Evolutionary conservation across 1,140 invertebrate species (phyloP).

Genomic region (Streblospio benedicti): DNA sequence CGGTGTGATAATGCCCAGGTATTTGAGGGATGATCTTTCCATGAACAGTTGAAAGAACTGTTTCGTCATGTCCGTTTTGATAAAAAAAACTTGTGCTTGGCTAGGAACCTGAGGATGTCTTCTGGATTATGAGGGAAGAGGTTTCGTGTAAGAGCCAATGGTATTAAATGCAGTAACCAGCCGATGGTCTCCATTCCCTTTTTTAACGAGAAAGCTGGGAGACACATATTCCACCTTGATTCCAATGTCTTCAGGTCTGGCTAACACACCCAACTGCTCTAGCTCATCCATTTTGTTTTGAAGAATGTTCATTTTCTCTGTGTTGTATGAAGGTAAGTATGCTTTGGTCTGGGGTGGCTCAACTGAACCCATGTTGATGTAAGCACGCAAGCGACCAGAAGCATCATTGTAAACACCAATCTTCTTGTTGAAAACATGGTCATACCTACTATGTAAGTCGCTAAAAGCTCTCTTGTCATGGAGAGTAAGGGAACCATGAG

Average conservation of each 20-base stretch:
- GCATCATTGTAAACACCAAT: neutral
- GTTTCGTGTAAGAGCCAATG: constrained; percentile 16
- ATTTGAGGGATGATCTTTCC: constrained; percentile 18
- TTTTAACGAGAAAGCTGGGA: constrained; percentile 19
- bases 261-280: constrained; percentile 17
- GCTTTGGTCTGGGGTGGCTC: constrained; percentile 3
- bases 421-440: neutral
- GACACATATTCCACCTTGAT: constrained; percentile 16
- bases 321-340: constrained; percentile 17
- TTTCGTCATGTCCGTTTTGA: too few relatives aligned
- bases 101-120: constrained; percentile 14
- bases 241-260: constrained; percentile 16
- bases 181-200: constrained; percentile 14
- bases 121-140: constrained; percentile 19
- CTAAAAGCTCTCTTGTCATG: too few relatives aligned
- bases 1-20: constrained; percentile 15
- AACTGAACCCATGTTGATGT: neutral
- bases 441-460: too few relatives aligned
- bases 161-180: constrained; percentile 21
- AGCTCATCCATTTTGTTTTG: constrained; percentile 20
- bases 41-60: too few relatives aligned
- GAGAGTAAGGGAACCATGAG: too few relatives aligned
- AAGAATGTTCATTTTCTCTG: constrained; percentile 6
- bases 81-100: neutral
- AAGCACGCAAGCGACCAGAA: neutral